A percentile compares a stretch with the other conserved stretches of the same genome.
These are phyloP conservation scores for Whitmania pigra DNA, from an alignment of 1,140 invertebrate species.

Conservation along the genomic window DNA sequence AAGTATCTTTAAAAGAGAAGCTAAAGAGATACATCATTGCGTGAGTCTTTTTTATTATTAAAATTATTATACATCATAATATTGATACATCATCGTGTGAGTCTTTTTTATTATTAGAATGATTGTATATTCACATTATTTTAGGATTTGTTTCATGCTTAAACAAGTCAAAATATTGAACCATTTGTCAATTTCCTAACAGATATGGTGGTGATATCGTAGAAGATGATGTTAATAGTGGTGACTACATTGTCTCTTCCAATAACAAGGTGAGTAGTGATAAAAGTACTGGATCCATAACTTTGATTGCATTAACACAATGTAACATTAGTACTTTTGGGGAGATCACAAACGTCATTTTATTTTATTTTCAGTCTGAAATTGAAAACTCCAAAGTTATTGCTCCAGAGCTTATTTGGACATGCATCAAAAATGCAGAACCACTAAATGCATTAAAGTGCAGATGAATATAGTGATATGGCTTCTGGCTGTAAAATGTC, in stretches of 20 bases:
- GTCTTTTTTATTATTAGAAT: no score
- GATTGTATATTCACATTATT: background rate
- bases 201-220: background rate
- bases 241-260: slow-evolving; percentile 5
- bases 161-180: background rate
- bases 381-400: slow-evolving; percentile 6
- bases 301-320: no score
- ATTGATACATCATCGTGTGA: background rate
- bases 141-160: no score
- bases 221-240: background rate
- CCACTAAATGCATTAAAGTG: no score
- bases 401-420: slow-evolving; percentile 10
- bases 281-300: no score
- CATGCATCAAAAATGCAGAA: background rate
- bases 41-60: background rate
- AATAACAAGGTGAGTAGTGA: background rate
- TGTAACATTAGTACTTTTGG: no score
- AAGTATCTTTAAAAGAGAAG: background rate
- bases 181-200: background rate
- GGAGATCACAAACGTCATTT: background rate
- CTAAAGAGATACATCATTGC: background rate
- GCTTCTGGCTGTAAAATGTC: no score
- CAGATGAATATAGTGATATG: no score
- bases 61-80: no score
- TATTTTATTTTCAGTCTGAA: slow-evolving; percentile 7